Conservation (phyloP, 1,140 invertebrate genomes). For the Pogonomyrmex barbatus region DNA sequence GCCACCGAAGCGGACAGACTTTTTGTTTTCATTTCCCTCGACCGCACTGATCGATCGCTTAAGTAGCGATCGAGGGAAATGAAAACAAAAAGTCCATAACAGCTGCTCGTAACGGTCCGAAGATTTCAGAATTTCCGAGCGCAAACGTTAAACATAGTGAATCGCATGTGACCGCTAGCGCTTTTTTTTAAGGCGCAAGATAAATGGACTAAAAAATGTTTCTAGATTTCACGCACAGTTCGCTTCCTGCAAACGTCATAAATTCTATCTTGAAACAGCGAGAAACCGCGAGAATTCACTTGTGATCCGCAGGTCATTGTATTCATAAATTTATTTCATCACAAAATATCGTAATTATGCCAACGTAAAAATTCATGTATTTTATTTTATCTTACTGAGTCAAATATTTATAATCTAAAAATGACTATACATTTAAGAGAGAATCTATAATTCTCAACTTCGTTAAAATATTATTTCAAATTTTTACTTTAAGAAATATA, state of each 20-base stretch:
- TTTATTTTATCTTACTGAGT: background rate
- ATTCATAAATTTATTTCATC: background rate
- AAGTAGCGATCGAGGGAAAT: slow-evolving; percentile 25
- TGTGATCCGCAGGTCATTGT: background rate
- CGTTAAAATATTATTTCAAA: background rate
- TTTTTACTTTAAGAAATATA: background rate
- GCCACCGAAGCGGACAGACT: slow-evolving; percentile 12
- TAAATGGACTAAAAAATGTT: slow-evolving; percentile 40
- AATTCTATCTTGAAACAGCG: background rate
- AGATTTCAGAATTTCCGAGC: slow-evolving; percentile 53
- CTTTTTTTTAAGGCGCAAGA: slow-evolving; percentile 24
- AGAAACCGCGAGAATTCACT: background rate
- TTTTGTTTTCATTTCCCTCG: slow-evolving; percentile 42
- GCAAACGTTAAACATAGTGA: slow-evolving; percentile 29
- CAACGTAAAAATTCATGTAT: background rate
- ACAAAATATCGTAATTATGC: background rate
- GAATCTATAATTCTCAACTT: background rate
- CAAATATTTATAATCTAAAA: slow-evolving; percentile 6
- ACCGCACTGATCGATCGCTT: slow-evolving; percentile 40
- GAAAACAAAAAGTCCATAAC: background rate
- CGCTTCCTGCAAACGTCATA: background rate
- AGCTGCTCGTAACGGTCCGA: slow-evolving; percentile 54
- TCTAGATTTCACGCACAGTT: background rate
- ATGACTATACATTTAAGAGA: background rate
- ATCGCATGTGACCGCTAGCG: slow-evolving; percentile 16